Evolutionary conservation across 1,140 invertebrate genomes (phyloP).

Genomic region (Alviniconcha marisindica): DNA sequence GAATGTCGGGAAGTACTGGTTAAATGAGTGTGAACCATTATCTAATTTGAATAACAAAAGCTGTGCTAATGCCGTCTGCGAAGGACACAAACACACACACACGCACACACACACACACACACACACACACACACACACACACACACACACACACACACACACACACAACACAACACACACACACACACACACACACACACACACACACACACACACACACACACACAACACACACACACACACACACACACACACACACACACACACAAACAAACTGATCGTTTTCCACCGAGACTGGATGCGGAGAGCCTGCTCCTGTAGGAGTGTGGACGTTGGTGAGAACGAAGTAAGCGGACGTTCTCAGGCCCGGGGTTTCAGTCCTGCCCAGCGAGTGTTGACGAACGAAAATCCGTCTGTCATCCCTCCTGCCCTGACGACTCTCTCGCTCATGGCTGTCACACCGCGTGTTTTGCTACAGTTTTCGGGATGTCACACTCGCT

Average conservation of each 20-base stretch:
- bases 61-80: no score
- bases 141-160: constrained; percentile 10
- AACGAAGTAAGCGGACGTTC: constrained; percentile 4
- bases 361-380: not conserved
- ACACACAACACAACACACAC: not conserved
- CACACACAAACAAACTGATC: not conserved
- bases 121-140: constrained; percentile 6
- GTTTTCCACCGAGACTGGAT: no score
- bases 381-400: not conserved
- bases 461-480: not conserved
- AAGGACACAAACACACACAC: no score
- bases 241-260: not conserved
- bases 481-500: not conserved
- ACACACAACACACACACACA: not conserved
- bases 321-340: not conserved
- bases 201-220: not conserved
- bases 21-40: no score
- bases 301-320: no score
- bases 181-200: not conserved
- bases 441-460: not conserved
- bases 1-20: no score
- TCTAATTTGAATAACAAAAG: no score
- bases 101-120: not conserved
- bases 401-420: constrained; percentile 2
- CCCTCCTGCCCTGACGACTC: not conserved